Conservation (phyloP, 2,888 invertebrate species). For the Synergus gifuensis region DNA sequence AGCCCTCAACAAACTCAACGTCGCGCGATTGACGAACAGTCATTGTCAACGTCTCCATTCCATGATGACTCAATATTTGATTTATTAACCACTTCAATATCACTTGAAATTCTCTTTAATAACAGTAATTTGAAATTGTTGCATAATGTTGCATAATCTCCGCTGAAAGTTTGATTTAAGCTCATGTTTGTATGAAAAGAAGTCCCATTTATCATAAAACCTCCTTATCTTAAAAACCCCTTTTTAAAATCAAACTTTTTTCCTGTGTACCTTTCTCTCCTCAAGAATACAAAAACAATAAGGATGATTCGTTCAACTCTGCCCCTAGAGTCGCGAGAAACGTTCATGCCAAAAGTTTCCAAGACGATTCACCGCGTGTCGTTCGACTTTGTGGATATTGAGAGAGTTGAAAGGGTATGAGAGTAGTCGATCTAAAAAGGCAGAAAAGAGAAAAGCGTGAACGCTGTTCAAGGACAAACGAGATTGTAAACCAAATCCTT, state of each 20-base stretch:
- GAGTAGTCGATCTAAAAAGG: conserved; percentile 32
- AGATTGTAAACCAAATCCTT: conserved; percentile 44
- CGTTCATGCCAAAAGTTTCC: conserved; percentile 13
- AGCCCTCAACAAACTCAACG: background rate
- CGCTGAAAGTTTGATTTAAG: too few species aligned
- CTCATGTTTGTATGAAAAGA: too few species aligned
- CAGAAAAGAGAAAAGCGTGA: conserved; percentile 36
- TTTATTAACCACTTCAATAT: background rate
- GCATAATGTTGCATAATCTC: too few species aligned
- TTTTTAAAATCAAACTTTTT: too few species aligned
- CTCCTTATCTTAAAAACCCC: too few species aligned
- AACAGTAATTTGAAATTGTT: background rate
- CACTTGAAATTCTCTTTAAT: background rate
- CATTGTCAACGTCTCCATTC: background rate
- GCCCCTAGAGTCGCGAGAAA: background rate
- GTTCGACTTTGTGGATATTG: conserved; percentile 32
- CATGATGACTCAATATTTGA: background rate
- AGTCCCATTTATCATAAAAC: too few species aligned
- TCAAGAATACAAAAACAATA: background rate
- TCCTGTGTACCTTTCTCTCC: background rate
- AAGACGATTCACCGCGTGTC: conserved; percentile 10
- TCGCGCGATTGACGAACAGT: conserved; percentile 7
- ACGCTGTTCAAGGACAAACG: conserved; percentile 43
- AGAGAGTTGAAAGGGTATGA: conserved; percentile 26
- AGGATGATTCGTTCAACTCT: conserved; percentile 8